These are phyloP conservation scores for Epinotia brunnichana DNA, from an alignment of 2,888 invertebrate species.

Conservation along the genomic window DNA sequence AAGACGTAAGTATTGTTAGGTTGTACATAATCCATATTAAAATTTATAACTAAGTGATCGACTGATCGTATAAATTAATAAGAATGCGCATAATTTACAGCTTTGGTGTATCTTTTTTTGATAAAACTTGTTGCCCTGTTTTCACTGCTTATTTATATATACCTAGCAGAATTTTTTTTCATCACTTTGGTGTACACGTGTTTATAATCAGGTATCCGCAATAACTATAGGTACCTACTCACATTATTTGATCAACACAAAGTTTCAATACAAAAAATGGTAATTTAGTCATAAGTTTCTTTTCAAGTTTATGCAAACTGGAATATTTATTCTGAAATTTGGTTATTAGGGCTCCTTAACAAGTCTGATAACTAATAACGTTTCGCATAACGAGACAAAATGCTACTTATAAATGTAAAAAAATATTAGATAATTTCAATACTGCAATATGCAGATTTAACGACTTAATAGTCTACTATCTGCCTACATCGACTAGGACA, in stretches of 20 bases:
- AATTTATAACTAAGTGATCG: conserved; percentile 29
- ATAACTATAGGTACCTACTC: too few relatives aligned
- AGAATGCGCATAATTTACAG: conserved; percentile 33
- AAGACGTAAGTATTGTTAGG: conserved; percentile 6
- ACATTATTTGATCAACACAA: not conserved
- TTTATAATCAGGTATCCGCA: not conserved
- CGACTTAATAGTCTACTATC: not conserved
- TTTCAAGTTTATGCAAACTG: not conserved
- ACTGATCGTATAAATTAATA: conserved; percentile 33
- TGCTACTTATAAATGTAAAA: too few relatives aligned
- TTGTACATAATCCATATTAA: conserved; percentile 34
- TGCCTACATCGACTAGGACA: not conserved
- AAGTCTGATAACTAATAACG: not conserved
- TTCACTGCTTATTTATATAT: conserved; percentile 6
- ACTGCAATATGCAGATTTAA: not conserved
- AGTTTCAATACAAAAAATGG: not conserved
- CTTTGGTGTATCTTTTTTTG: conserved; percentile 18
- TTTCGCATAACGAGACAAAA: not conserved
- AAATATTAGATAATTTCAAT: too few relatives aligned
- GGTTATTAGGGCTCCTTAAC: not conserved
- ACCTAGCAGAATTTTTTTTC: not conserved
- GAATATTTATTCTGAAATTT: not conserved
- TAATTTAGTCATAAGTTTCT: not conserved
- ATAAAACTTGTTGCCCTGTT: not conserved
- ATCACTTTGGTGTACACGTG: not conserved